These are phyloP conservation scores for Danio rerio DNA, from an alignment of 2,113 vertebrate species.

Conservation along the genomic window GRCz12tu NC_133192.1:31141501-31142000, in stretches of 20 bases:
- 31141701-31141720: slow-evolving; percentile 74
- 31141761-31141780: slow-evolving; percentile 83
- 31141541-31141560: slow-evolving; percentile 11
- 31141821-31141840: too few relatives aligned
- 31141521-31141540: slow-evolving; percentile 21
- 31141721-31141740: slow-evolving; percentile 86
- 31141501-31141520: slow-evolving; percentile 8
- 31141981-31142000: too few relatives aligned
- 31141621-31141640: slow-evolving; percentile 82
- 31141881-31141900: too few relatives aligned
- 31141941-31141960: too few relatives aligned
- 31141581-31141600: slow-evolving; percentile 82
- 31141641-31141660: slow-evolving; percentile 78
- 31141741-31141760: slow-evolving; percentile 63
- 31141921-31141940: too few relatives aligned
- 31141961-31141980: too few relatives aligned
- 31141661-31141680: slow-evolving; percentile 83
- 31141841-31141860: too few relatives aligned
- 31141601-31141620: slow-evolving; percentile 86
- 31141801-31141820: background rate
- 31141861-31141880: too few relatives aligned
- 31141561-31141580: slow-evolving; percentile 14
- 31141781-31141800: slow-evolving; percentile 11
- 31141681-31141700: slow-evolving; percentile 77
- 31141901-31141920: too few relatives aligned